phyloP scores from a whole-genome alignment of 2,113 vertebrate genomes.

The Morphnarchus princeps region DNA sequence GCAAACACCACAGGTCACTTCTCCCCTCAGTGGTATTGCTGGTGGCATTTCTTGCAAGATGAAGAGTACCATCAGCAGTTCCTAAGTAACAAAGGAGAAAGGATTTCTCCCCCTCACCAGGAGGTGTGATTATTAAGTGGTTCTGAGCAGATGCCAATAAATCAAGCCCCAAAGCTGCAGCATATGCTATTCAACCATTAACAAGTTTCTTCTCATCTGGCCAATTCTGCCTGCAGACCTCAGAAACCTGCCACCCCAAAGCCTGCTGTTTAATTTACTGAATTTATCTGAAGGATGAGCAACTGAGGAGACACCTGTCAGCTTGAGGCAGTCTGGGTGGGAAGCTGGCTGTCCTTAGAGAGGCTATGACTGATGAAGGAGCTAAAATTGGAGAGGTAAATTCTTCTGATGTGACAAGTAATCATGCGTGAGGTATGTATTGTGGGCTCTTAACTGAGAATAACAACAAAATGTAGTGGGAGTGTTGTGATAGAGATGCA shows the following conservation, averaged over 20 bases:
- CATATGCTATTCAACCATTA: neutral
- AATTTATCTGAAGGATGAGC: neutral
- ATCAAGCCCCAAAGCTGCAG: neutral
- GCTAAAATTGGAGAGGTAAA: neutral
- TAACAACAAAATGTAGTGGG: neutral
- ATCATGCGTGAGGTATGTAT: neutral
- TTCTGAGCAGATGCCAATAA: neutral
- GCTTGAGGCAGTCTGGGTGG: neutral
- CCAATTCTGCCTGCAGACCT: neutral
- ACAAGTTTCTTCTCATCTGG: neutral
- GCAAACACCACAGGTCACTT: neutral
- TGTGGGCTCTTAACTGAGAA: neutral
- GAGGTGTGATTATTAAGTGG: neutral
- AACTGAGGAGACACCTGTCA: neutral
- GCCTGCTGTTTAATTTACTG: neutral
- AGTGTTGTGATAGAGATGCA: neutral
- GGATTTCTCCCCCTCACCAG: neutral
- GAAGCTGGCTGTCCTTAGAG: neutral
- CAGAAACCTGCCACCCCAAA: neutral
- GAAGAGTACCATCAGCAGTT: neutral
- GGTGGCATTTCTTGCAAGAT: neutral
- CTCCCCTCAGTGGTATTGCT: neutral
- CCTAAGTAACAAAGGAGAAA: neutral
- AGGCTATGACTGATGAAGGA: neutral
- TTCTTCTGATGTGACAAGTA: constrained; percentile 6